phyloP scores from a whole-genome alignment of 2,888 invertebrate species.

The Andrena flavipes region DNA sequence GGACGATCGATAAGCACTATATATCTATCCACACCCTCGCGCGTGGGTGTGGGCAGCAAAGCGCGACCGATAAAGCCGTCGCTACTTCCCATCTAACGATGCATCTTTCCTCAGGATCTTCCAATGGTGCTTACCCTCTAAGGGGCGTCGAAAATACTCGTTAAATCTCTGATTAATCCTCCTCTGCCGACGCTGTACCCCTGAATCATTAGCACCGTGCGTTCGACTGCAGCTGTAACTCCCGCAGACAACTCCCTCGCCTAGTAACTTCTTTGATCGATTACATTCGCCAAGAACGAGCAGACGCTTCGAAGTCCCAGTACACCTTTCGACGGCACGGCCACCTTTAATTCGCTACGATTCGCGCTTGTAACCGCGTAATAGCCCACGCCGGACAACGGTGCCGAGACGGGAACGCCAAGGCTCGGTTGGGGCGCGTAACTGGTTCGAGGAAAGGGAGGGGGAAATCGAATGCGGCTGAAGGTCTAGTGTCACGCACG shows the following conservation, averaged over 20 bases:
- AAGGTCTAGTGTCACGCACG: background rate
- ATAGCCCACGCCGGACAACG: conserved; percentile 3
- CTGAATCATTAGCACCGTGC: background rate
- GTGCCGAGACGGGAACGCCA: background rate
- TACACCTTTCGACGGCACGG: conserved; percentile 5
- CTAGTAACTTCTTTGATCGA: background rate
- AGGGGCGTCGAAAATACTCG: background rate
- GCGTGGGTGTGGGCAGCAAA: conserved; percentile 32
- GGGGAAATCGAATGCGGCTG: conserved; percentile 7
- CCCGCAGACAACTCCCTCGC: background rate
- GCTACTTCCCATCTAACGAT: conserved; percentile 47
- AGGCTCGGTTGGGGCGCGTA: background rate
- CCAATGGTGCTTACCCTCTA: conserved; percentile 5
- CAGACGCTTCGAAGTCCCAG: background rate
- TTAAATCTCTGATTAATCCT: conserved; percentile 20
- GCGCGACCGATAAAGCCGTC: conserved; percentile 49
- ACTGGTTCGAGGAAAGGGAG: background rate
- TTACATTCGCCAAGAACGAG: conserved; percentile 23
- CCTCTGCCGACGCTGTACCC: background rate
- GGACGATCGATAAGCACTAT: conserved; percentile 57
- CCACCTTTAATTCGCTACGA: conserved; percentile 40
- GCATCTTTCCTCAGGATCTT: conserved; percentile 16
- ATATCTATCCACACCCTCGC: conserved; percentile 27
- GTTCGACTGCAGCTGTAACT: background rate
- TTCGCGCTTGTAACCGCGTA: background rate